Conservation (phyloP, 1,140 invertebrate species). For the Rhopalosiphum maidis region DNA sequence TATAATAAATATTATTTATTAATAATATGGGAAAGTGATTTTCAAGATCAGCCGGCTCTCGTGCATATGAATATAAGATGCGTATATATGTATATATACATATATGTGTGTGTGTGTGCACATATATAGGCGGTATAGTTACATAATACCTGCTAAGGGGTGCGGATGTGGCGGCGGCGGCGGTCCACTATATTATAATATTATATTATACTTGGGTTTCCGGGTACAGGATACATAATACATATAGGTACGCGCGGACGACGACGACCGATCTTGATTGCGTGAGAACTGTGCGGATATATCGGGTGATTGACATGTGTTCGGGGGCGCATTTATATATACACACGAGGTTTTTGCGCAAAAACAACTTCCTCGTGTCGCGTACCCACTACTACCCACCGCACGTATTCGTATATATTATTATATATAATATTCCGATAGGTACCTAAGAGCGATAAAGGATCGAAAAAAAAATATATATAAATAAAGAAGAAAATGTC, state of each 20-base stretch:
- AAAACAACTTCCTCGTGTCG: constrained; percentile 54
- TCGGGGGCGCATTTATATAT: not conserved
- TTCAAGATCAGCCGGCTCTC: constrained; percentile 18
- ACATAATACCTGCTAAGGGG: not conserved
- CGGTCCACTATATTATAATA: constrained; percentile 27
- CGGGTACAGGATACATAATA: not conserved
- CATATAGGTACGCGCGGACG: not conserved
- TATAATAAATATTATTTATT: constrained; percentile 42
- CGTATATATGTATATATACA: not conserved
- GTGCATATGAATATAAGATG: not conserved
- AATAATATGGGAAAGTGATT: constrained; percentile 51
- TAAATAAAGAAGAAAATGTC: constrained; percentile 13
- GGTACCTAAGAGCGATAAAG: not conserved
- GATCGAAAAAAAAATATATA: not conserved
- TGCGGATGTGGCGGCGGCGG: not conserved
- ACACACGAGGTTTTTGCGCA: constrained; percentile 37
- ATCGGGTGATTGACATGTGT: constrained; percentile 50
- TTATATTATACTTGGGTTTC: constrained; percentile 43
- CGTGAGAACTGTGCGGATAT: constrained; percentile 43
- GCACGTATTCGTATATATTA: not conserved
- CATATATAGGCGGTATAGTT: not conserved
- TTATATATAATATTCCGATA: not conserved
- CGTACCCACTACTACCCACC: not conserved
- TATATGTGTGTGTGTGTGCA: not conserved
- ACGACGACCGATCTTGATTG: constrained; percentile 36